Percentiles rank a stretch among this genome's conserved stretches.
These are phyloP conservation scores for human (Homo sapiens) DNA, from an alignment of 2,113 vertebrate species.

Conservation along the genomic window GRCh38 chr11:23682001-23682500, in stretches of 20 bases:
- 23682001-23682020: background rate
- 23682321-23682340: background rate
- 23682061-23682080: background rate
- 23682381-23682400: background rate
- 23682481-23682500: background rate
- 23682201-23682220: background rate
- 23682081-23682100: background rate
- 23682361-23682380: background rate
- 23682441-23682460: background rate
- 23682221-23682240: background rate
- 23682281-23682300: background rate
- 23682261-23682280: background rate
- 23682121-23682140: background rate
- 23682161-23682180: background rate
- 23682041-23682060: background rate
- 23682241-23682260: background rate
- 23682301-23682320: background rate
- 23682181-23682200: background rate
- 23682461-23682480: background rate
- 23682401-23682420: background rate
- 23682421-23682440: slow-evolving; percentile 1
- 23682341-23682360: background rate
- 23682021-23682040: background rate
- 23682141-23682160: background rate
- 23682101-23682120: background rate